These are phyloP conservation scores for Ceratosolen fusciceps DNA, from an alignment of 1,140 invertebrate species.

Conservation along the genomic window DNA sequence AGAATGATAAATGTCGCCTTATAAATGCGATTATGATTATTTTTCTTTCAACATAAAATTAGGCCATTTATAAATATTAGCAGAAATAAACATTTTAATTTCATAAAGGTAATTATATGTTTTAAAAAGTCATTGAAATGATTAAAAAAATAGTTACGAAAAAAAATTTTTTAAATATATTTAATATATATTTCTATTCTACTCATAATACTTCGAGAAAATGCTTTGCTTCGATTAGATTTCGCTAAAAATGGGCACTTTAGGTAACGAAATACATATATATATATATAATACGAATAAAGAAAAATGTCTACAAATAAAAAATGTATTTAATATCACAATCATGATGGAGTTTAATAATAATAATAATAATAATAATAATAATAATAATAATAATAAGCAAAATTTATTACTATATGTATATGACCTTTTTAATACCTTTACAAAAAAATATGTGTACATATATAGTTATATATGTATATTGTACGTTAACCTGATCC, in stretches of 20 bases:
- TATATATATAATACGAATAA: constrained; percentile 22
- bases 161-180: not conserved
- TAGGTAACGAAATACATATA: constrained; percentile 15
- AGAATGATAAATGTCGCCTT: not conserved
- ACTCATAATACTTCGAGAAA: not conserved
- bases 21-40: not conserved
- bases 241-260: constrained; percentile 25
- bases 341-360: constrained; percentile 38
- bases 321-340: constrained; percentile 42
- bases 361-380: too few relatives aligned
- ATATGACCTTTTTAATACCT: too few relatives aligned
- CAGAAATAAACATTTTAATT: constrained; percentile 26
- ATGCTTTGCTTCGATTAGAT: constrained; percentile 29
- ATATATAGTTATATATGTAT: constrained; percentile 49
- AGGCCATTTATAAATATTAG: constrained; percentile 19
- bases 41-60: constrained; percentile 20
- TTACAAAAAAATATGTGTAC: too few relatives aligned
- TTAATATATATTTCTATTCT: constrained; percentile 12
- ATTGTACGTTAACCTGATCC: not conserved
- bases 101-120: constrained; percentile 29
- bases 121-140: constrained; percentile 11
- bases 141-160: not conserved
- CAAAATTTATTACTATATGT: too few relatives aligned
- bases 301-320: constrained; percentile 11
- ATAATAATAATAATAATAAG: too few relatives aligned